Conservation (phyloP, 2,888 invertebrate genomes). For the Amphipoea lucens region DNA sequence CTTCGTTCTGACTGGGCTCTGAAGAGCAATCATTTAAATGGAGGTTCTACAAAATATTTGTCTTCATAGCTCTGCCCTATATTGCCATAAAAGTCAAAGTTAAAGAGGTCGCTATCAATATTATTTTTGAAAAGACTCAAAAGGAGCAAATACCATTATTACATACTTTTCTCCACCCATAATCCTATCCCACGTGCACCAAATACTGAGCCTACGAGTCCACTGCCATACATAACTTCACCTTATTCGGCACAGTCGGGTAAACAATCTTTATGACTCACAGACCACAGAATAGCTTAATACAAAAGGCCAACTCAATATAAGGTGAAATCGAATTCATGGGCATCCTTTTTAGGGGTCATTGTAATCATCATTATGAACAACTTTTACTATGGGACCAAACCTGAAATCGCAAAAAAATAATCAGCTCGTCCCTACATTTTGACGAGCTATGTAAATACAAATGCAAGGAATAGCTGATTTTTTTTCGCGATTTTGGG, state of each 20-base stretch:
- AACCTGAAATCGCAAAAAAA: no score
- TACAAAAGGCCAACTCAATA: neutral
- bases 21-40: neutral
- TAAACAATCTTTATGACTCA: conserved; percentile 64
- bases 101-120: conserved; percentile 1
- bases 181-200: conserved; percentile 41
- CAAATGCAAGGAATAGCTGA: no score
- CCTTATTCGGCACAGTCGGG: conserved; percentile 35
- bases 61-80: neutral
- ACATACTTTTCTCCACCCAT: conserved; percentile 22
- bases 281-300: conserved; percentile 9
- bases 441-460: no score
- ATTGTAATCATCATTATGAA: no score
- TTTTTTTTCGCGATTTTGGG: no score
- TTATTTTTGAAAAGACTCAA: conserved; percentile 1
- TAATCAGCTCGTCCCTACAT: no score
- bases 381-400: no score
- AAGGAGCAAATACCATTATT: conserved; percentile 13
- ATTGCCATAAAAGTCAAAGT: neutral
- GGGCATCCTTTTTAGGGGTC: no score
- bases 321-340: no score
- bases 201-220: conserved; percentile 37
- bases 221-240: conserved; percentile 29
- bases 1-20: neutral
- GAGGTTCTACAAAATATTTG: neutral